Conservation (phyloP, 2,113 vertebrate genomes). For the Cnemophilus loriae region DNA sequence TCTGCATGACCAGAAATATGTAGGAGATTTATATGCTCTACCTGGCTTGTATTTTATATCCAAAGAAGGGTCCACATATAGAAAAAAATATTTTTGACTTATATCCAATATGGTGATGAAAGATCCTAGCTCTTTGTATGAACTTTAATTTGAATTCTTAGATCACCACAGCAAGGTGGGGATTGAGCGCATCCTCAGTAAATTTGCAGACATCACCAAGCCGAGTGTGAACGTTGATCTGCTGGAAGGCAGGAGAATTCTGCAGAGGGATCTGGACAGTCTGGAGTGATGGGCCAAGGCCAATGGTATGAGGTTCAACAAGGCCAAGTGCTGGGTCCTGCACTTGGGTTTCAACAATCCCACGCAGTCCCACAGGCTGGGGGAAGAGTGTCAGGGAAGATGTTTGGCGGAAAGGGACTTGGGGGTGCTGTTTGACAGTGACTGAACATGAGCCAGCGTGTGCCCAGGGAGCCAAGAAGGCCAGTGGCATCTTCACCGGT, state of each 20-base stretch:
- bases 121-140: neutral
- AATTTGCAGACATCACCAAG: neutral
- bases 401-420: neutral
- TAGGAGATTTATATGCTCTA: neutral
- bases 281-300: neutral
- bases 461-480: neutral
- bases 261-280: neutral
- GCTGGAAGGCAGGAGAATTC: neutral
- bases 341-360: rapidly evolving
- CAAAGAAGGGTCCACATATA: neutral
- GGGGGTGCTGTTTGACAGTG: neutral
- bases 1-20: neutral
- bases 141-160: neutral
- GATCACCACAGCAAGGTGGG: neutral
- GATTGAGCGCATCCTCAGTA: neutral
- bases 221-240: neutral
- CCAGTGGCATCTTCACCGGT: neutral
- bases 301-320: neutral
- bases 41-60: neutral
- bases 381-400: neutral
- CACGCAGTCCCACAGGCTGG: neutral
- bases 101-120: neutral
- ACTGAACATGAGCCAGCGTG: neutral
- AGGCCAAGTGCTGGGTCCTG: too few relatives aligned
- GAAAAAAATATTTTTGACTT: neutral